A percentile compares a stretch with the other conserved stretches of the same genome.
Conservation (phyloP, 2,113 vertebrate genomes). For the Cynocephalus volans region DNA sequence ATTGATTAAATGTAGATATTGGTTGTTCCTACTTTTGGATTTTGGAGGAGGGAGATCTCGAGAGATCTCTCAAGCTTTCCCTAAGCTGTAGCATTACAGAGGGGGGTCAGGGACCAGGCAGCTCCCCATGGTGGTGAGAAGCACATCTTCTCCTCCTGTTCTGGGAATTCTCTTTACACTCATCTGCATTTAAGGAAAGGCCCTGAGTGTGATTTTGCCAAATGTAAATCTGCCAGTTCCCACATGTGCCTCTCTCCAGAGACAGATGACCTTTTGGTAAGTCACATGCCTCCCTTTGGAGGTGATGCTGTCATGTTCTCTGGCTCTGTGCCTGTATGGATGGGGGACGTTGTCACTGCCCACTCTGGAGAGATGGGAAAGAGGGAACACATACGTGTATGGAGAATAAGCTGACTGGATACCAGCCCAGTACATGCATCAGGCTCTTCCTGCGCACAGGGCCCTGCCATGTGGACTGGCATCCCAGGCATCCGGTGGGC, state of each 20-base stretch:
- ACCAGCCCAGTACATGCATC: fast-evolving
- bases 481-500: neutral
- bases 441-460: neutral
- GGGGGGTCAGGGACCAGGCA: neutral
- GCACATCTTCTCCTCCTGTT: neutral
- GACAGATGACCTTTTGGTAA: neutral
- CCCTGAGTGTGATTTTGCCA: neutral
- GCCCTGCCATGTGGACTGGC: neutral
- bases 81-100: neutral
- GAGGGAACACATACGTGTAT: fast-evolving
- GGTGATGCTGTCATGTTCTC: neutral
- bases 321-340: neutral
- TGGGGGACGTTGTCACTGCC: neutral
- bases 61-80: neutral
- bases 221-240: neutral
- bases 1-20: neutral
- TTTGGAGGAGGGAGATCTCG: neutral
- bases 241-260: neutral
- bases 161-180: neutral
- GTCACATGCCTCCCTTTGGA: neutral
- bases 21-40: neutral
- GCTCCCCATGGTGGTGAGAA: neutral
- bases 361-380: neutral
- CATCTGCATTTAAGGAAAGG: neutral
- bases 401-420: neutral